These are phyloP conservation scores for Acleris holmiana DNA, from an alignment of 2,888 invertebrate species.

Conservation along the genomic window DNA sequence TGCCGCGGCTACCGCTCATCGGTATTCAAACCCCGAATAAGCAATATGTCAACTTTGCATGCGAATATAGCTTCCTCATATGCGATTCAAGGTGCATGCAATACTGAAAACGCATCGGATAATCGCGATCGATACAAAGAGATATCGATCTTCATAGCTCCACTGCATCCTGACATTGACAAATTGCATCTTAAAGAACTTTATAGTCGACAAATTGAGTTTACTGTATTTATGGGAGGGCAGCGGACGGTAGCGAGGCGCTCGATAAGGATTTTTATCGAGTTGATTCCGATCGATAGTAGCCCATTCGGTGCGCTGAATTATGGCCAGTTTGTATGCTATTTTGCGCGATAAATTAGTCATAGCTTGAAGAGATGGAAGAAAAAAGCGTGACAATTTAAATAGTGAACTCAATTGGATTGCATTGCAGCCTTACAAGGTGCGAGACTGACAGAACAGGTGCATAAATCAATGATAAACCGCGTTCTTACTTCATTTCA, in stretches of 20 bases:
- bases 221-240: conserved; percentile 66
- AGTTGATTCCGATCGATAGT: conserved; percentile 24
- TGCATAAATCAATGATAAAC: conserved; percentile 33
- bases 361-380: conserved; percentile 34
- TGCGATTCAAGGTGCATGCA: conserved; percentile 63
- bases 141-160: conserved; percentile 75
- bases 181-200: conserved; percentile 70
- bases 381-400: conserved; percentile 39
- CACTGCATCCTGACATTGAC: conserved; percentile 73
- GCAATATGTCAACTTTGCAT: conserved; percentile 65
- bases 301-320: conserved; percentile 20
- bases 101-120: conserved; percentile 54
- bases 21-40: conserved; percentile 68
- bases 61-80: conserved; percentile 59
- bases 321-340: conserved; percentile 43
- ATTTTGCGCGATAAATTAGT: conserved; percentile 43
- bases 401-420: conserved; percentile 15
- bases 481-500: conserved; percentile 26
- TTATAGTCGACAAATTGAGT: conserved; percentile 77
- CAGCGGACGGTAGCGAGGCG: conserved; percentile 50
- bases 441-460: conserved; percentile 4
- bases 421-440: conserved; percentile 19
- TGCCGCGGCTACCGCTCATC: conserved; percentile 57
- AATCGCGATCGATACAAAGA: conserved; percentile 71
- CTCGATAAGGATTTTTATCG: conserved; percentile 49